phyloP scores from a whole-genome alignment of 2,113 vertebrate species.

The Orthochromis indermauri region DNA sequence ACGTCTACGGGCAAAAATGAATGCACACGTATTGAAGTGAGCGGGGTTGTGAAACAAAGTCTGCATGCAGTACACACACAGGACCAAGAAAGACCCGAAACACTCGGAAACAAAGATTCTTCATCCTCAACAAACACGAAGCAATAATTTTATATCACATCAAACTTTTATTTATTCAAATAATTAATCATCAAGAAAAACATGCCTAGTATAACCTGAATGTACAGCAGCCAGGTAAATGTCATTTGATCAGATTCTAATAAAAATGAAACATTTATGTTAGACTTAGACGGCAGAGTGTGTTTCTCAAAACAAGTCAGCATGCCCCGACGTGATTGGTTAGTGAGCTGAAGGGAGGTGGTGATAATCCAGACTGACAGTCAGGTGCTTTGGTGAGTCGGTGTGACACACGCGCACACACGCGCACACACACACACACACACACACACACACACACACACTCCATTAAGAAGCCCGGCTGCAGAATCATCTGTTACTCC shows the following conservation, averaged over 20 bases:
- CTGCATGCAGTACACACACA: neutral
- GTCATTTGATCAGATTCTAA: neutral
- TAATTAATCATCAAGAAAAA: neutral
- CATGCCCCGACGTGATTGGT: slow-evolving; percentile 39
- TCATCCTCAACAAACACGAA: neutral
- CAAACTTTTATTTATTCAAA: neutral
- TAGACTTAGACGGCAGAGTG: neutral
- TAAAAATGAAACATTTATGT: neutral
- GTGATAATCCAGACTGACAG: slow-evolving; percentile 57
- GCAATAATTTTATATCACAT: neutral
- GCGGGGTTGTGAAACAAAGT: neutral
- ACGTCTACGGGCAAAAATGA: neutral
- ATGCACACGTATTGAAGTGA: neutral
- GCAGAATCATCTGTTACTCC: slow-evolving; percentile 2
- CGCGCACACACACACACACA: neutral
- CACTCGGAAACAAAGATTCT: neutral
- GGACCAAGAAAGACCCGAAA: neutral
- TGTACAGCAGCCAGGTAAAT: neutral
- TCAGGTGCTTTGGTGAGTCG: slow-evolving; percentile 39
- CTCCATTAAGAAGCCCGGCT: neutral
- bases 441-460: neutral
- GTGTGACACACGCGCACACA: neutral
- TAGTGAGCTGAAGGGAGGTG: slow-evolving; percentile 39
- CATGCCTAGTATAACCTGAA: neutral
- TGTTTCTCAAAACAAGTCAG: neutral